phyloP scores from a whole-genome alignment of 2,797 vertebrate species.

The Anisognathus igniventris region DNA sequence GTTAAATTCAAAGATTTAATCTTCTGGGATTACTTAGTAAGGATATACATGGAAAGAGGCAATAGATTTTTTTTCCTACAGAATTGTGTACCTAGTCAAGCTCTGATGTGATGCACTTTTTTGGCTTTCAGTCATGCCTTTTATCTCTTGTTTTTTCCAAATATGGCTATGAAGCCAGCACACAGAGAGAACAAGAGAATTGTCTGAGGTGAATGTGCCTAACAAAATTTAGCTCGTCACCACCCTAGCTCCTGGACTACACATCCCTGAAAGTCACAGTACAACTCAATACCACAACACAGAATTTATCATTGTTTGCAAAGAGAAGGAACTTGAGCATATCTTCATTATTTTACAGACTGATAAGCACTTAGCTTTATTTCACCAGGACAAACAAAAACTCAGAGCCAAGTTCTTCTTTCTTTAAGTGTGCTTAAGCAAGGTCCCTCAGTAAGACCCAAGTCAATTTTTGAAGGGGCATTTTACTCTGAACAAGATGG shows the following conservation, averaged over 20 bases:
- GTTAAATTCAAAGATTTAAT: background rate
- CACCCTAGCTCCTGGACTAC: background rate
- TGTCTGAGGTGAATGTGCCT: background rate
- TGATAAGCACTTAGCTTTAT: background rate
- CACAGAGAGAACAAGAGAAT: background rate
- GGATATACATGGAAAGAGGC: background rate
- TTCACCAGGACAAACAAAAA: background rate
- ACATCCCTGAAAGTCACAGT: background rate
- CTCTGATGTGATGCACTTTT: background rate
- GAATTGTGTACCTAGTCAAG: background rate
- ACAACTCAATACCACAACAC: background rate
- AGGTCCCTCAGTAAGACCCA: background rate
- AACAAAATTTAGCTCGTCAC: background rate
- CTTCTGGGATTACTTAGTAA: background rate
- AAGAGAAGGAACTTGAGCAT: background rate
- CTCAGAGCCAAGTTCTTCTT: background rate
- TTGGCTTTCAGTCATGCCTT: background rate
- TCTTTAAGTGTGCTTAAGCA: background rate
- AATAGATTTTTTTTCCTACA: background rate
- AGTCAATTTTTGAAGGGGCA: background rate
- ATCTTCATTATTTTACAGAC: background rate
- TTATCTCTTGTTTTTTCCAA: background rate
- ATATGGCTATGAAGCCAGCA: background rate
- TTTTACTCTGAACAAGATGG: background rate
- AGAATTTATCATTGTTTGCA: background rate